These are phyloP conservation scores for Merluccius polli DNA, from an alignment of 2,797 vertebrate species.

Conservation along the genomic window DNA sequence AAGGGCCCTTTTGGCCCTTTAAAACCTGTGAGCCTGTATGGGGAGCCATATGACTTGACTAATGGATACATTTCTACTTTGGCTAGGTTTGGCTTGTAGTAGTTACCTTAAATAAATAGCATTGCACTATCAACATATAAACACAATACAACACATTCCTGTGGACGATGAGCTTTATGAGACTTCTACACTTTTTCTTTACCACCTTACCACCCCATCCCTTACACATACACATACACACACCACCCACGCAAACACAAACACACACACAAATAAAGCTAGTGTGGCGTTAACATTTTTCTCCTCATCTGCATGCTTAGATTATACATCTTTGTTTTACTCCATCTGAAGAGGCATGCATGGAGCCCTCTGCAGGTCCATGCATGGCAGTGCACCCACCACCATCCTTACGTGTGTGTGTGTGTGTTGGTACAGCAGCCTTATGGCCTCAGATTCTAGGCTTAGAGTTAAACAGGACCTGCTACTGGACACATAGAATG, in stretches of 20 bases:
- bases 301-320: conserved; percentile 29
- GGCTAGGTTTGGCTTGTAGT: background rate
- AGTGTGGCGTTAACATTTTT: conserved; percentile 49
- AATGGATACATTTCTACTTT: background rate
- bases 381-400: conserved; percentile 44
- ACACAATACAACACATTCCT: background rate
- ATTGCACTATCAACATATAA: background rate
- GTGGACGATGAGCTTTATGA: too few relatives aligned
- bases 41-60: background rate
- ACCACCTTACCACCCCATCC: background rate
- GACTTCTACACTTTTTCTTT: too few relatives aligned
- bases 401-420: conserved; percentile 33
- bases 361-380: conserved; percentile 34
- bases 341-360: conserved; percentile 50
- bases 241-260: background rate
- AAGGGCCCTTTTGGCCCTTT: too few relatives aligned
- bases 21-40: background rate
- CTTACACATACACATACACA: too few relatives aligned
- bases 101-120: background rate
- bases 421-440: conserved; percentile 30
- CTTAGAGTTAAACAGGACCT: background rate
- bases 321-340: conserved; percentile 25
- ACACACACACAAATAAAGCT: background rate
- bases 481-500: background rate
- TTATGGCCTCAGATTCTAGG: background rate